Percentiles rank a stretch among this genome's conserved stretches.
Conservation (phyloP, 2,113 vertebrate species). For the Xyliphius kryptos region DNA sequence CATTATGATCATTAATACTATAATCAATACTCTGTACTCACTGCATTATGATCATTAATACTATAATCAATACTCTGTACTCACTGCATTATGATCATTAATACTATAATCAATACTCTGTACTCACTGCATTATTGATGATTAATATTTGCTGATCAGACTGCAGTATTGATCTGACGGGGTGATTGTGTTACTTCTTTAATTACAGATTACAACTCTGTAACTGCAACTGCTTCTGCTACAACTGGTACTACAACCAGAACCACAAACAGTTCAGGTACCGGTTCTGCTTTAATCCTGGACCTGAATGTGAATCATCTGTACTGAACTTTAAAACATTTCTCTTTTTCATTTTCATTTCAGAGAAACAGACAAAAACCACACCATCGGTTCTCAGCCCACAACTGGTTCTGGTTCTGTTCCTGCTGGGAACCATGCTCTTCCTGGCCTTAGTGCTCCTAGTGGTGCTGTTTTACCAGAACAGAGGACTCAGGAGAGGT, state of each 20-base stretch:
- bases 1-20: no score
- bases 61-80: no score
- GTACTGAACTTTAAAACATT: background rate
- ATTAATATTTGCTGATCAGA: no score
- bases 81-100: no score
- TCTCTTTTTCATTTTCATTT: background rate
- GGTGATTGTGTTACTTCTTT: background rate
- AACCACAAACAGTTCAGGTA: background rate
- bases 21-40: no score
- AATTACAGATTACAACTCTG: background rate
- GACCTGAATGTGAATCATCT: background rate
- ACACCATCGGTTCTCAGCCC: background rate
- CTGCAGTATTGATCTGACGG: no score
- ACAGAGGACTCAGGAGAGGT: conserved; percentile 30
- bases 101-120: no score
- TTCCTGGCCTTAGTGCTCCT: conserved; percentile 27
- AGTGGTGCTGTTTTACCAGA: conserved; percentile 18
- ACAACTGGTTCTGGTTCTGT: conserved; percentile 3
- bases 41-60: no score
- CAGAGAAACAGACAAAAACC: background rate
- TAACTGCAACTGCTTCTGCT: background rate
- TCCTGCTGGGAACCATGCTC: conserved; percentile 13
- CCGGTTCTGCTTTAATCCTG: background rate
- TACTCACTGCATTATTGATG: no score
- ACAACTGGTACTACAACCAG: background rate